Evolutionary conservation across 1,140 invertebrate species (phyloP).

Genomic region (Acarapis woodi): DNA sequence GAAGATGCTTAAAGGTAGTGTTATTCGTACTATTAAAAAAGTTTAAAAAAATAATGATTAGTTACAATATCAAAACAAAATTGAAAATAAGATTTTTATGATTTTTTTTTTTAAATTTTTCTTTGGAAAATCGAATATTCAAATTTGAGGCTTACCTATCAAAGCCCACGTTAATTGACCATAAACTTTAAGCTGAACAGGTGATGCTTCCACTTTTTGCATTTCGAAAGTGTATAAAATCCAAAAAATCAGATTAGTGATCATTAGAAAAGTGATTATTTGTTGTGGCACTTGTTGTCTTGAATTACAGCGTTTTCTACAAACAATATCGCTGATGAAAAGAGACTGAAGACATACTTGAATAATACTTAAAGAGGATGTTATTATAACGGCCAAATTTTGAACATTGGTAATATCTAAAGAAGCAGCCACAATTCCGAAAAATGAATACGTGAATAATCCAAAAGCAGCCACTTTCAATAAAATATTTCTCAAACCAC

Average conservation of each 20-base stretch:
- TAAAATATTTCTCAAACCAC: constrained; percentile 46
- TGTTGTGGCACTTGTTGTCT: constrained; percentile 74
- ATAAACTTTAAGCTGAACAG: constrained; percentile 70
- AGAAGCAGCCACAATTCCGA: constrained; percentile 66
- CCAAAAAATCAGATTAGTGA: constrained; percentile 83
- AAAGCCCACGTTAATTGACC: constrained; percentile 77
- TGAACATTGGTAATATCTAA: constrained; percentile 36
- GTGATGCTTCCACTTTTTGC: constrained; percentile 64
- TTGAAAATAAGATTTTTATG: too few relatives aligned
- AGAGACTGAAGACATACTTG: constrained; percentile 69
- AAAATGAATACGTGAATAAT: constrained; percentile 63
- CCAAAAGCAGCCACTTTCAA: constrained; percentile 67
- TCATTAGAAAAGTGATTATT: constrained; percentile 72
- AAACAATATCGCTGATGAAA: constrained; percentile 75
- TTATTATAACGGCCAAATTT: constrained; percentile 61
- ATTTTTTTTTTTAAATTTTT: too few relatives aligned
- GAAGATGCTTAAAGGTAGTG: constrained; percentile 81
- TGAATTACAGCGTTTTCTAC: constrained; percentile 35
- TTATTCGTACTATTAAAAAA: constrained; percentile 62
- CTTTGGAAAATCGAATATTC: too few relatives aligned
- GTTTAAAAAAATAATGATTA: too few relatives aligned
- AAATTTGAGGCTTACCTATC: too few relatives aligned
- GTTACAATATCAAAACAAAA: too few relatives aligned
- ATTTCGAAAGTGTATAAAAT: constrained; percentile 84
- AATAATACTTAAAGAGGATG: constrained; percentile 47